Evolutionary conservation across 2,113 vertebrate species (phyloP).

Genomic region (Scomber japonicus): DNA sequence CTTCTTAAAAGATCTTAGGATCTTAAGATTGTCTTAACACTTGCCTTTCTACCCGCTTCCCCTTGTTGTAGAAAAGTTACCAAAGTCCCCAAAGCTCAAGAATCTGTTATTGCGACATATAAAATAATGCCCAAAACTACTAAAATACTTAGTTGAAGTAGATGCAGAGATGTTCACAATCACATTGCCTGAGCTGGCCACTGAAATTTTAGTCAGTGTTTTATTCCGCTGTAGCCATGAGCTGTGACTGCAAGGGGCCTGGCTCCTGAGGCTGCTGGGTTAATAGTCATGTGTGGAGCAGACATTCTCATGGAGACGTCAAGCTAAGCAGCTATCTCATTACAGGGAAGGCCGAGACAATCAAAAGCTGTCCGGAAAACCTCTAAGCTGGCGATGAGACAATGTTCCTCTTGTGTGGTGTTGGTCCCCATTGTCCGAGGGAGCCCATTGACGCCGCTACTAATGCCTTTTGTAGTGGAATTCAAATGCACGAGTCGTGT

Average conservation of each 20-base stretch:
- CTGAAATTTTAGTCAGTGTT: not conserved
- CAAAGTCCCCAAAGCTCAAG: too few species aligned
- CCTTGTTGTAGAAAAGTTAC: too few species aligned
- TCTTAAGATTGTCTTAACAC: too few species aligned
- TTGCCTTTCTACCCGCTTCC: too few species aligned
- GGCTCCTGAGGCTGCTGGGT: constrained; percentile 16
- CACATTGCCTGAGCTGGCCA: not conserved
- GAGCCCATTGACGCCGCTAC: constrained; percentile 28
- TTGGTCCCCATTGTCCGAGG: constrained; percentile 43
- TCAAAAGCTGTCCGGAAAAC: constrained; percentile 45
- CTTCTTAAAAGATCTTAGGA: too few species aligned
- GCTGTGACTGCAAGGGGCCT: not conserved
- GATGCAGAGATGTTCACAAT: not conserved
- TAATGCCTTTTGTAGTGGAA: constrained; percentile 38
- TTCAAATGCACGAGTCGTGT: not conserved
- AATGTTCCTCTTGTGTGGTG: constrained; percentile 43
- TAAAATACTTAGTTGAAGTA: too few species aligned
- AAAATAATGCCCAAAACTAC: not conserved
- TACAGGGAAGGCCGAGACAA: constrained; percentile 47
- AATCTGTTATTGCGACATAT: not conserved
- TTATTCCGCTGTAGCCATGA: not conserved
- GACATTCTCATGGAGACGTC: constrained; percentile 57
- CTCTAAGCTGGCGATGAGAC: constrained; percentile 39
- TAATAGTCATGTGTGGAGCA: constrained; percentile 40
- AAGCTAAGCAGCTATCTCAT: constrained; percentile 46